A percentile compares a stretch with the other conserved stretches of the same genome.
Conservation (phyloP, 2,888 invertebrate species). For the Pseudococcus jackbeardsleyi region DNA sequence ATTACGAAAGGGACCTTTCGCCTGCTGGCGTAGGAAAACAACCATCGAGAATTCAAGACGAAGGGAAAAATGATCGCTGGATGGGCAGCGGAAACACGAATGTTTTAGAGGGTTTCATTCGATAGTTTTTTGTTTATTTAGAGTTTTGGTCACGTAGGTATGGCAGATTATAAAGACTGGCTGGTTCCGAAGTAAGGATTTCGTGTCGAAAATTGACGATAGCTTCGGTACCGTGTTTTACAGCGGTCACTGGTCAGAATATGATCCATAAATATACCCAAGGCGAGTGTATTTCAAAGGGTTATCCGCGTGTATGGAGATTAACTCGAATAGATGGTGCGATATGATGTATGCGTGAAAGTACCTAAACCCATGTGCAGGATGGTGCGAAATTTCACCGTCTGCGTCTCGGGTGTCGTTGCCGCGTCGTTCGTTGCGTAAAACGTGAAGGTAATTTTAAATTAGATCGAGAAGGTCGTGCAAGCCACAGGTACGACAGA, state of each 20-base stretch:
- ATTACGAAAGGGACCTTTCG: neutral
- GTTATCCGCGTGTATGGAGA: neutral
- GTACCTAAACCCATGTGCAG: neutral
- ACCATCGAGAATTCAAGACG: neutral
- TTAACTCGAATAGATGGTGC: neutral
- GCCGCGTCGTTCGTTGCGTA: no score
- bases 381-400: neutral
- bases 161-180: conserved; percentile 7
- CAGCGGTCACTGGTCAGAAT: neutral
- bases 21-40: neutral
- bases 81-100: neutral
- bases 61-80: neutral
- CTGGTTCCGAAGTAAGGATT: neutral
- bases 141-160: conserved; percentile 23
- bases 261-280: neutral
- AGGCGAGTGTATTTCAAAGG: neutral
- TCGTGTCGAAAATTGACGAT: conserved; percentile 3
- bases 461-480: neutral
- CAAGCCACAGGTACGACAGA: neutral
- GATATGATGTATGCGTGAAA: neutral
- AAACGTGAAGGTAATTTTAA: conserved; percentile 38
- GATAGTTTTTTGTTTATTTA: conserved; percentile 32
- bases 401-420: neutral
- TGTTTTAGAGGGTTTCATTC: conserved; percentile 6
- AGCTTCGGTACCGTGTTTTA: neutral